Percentiles rank a stretch among this genome's conserved stretches.
Conservation (phyloP, 2,888 invertebrate genomes). For the Odontothrips loti region DNA sequence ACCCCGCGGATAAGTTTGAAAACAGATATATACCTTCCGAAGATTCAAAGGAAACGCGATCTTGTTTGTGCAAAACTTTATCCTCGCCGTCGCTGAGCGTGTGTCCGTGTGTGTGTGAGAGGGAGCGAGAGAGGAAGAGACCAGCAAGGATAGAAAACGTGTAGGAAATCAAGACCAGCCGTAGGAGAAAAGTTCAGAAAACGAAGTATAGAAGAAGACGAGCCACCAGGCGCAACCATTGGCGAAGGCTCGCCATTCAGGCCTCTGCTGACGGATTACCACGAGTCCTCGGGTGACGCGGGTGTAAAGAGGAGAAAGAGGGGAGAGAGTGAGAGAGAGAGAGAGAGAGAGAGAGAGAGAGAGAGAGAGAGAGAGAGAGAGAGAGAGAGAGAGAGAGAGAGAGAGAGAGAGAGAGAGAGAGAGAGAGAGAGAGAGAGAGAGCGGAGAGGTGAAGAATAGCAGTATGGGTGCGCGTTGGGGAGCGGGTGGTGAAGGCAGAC, state of each 20-base stretch:
- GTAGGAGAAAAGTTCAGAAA: not conserved
- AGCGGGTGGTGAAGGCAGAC: no score
- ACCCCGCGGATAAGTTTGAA: not conserved
- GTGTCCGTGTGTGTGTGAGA: no score
- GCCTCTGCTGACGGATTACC: not conserved
- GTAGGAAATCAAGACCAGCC: not conserved
- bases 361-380: not conserved
- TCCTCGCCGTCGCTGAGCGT: not conserved
- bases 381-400: not conserved
- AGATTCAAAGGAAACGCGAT: not conserved
- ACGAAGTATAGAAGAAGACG: not conserved
- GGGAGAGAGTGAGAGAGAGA: not conserved
- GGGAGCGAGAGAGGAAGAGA: not conserved
- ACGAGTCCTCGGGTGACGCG: not conserved
- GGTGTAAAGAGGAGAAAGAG: not conserved
- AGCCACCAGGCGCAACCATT: not conserved
- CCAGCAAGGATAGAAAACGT: not conserved
- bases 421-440: not conserved
- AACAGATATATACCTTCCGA: not conserved
- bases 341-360: not conserved
- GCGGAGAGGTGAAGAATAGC: no score
- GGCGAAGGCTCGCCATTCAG: not conserved
- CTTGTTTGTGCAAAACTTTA: conserved; percentile 7
- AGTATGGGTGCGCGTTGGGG: no score
- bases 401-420: not conserved